These are phyloP conservation scores for Nanorana parkeri DNA, from an alignment of 2,113 vertebrate species.

Conservation along the genomic window DNA sequence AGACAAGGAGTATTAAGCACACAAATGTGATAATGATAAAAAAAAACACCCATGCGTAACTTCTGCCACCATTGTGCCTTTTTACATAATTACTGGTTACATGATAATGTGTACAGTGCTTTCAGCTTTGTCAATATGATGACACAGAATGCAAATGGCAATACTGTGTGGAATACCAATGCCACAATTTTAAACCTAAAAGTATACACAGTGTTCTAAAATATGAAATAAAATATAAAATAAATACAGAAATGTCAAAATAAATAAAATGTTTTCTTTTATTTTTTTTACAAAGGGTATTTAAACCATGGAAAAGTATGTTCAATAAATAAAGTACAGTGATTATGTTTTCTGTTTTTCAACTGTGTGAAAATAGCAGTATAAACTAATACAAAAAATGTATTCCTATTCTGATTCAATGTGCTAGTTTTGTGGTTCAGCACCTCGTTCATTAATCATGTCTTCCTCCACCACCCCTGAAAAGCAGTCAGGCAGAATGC, in stretches of 20 bases:
- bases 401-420: conserved; percentile 2
- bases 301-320: no score
- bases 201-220: no score
- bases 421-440: neutral
- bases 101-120: conserved; percentile 77
- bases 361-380: no score
- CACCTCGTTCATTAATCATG: conserved; percentile 29
- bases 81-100: conserved; percentile 88
- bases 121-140: conserved; percentile 80
- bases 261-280: no score
- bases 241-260: no score
- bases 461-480: conserved; percentile 28
- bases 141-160: neutral
- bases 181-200: no score
- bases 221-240: no score
- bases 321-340: no score
- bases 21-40: conserved; percentile 75
- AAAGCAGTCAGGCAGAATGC: conserved; percentile 6
- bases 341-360: no score
- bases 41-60: conserved; percentile 81
- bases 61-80: conserved; percentile 93
- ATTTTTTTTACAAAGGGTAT: no score
- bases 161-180: neutral
- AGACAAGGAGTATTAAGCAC: conserved; percentile 78
- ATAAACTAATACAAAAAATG: neutral